Evolutionary conservation across 2,113 vertebrate genomes (phyloP).

Genomic region (Willisornis vidua): DNA sequence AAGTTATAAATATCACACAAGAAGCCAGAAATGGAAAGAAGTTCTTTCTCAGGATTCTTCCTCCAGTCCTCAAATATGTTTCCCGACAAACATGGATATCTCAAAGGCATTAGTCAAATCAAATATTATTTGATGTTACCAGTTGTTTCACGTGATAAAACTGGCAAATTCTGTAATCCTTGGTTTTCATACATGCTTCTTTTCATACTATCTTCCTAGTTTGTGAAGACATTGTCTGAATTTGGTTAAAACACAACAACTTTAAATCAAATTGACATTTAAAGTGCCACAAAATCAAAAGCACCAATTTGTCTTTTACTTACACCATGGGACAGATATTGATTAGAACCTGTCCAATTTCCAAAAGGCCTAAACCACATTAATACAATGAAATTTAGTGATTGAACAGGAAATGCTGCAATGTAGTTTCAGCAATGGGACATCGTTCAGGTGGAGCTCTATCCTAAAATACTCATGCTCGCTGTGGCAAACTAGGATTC

Average conservation of each 20-base stretch:
- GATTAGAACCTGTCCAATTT: neutral
- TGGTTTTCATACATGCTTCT: neutral
- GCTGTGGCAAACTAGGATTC: neutral
- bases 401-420: neutral
- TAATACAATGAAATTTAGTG: neutral
- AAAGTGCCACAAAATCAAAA: slow-evolving; percentile 6
- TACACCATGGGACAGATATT: neutral
- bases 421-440: neutral
- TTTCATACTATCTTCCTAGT: neutral
- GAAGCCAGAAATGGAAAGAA: neutral
- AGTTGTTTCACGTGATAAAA: neutral
- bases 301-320: neutral
- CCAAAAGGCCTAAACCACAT: neutral
- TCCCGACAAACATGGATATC: neutral
- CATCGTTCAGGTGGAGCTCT: neutral
- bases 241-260: neutral
- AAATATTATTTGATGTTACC: neutral
- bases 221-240: neutral
- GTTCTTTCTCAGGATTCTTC: neutral
- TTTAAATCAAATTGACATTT: neutral
- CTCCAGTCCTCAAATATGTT: neutral
- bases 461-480: neutral
- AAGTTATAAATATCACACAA: neutral
- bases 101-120: neutral
- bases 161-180: neutral